Percentiles rank a stretch among this genome's conserved stretches.
Evolutionary conservation across 2,113 vertebrate genomes (phyloP).

Genomic region (Athene cunicularia): DNA sequence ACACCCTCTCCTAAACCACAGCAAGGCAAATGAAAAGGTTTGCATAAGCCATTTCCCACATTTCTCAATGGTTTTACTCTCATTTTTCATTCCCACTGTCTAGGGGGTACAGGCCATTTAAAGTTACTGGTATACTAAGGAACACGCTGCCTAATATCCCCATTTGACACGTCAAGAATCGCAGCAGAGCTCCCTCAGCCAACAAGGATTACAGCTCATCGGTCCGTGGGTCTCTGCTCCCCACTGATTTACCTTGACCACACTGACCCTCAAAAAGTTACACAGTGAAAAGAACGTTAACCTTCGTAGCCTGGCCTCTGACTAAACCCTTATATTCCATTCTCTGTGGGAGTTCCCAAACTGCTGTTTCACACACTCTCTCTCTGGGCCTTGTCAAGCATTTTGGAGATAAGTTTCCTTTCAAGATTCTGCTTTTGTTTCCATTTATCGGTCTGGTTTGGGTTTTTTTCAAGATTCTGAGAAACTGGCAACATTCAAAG

Average conservation of each 20-base stretch:
- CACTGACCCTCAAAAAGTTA: neutral
- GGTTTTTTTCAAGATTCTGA: neutral
- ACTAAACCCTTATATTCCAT: neutral
- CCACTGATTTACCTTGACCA: neutral
- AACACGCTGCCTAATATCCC: neutral
- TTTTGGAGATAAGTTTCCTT: neutral
- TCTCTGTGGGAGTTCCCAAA: neutral
- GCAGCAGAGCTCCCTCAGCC: neutral
- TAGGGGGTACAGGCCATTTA: neutral
- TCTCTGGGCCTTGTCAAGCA: neutral
- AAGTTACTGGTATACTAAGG: neutral
- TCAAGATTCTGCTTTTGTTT: constrained; percentile 21
- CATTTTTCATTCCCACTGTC: neutral
- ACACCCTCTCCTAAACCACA: neutral
- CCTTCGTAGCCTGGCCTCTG: neutral
- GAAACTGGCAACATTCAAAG: neutral
- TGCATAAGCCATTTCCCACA: neutral
- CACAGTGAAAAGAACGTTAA: accelerated
- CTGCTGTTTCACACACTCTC: neutral
- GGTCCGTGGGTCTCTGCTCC: neutral
- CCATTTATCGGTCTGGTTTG: neutral
- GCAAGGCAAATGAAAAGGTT: neutral
- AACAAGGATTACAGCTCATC: neutral
- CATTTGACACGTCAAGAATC: neutral
- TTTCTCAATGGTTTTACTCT: neutral